Conservation (phyloP, 1,140 invertebrate genomes). For the Drosophila kepulauana region DNA sequence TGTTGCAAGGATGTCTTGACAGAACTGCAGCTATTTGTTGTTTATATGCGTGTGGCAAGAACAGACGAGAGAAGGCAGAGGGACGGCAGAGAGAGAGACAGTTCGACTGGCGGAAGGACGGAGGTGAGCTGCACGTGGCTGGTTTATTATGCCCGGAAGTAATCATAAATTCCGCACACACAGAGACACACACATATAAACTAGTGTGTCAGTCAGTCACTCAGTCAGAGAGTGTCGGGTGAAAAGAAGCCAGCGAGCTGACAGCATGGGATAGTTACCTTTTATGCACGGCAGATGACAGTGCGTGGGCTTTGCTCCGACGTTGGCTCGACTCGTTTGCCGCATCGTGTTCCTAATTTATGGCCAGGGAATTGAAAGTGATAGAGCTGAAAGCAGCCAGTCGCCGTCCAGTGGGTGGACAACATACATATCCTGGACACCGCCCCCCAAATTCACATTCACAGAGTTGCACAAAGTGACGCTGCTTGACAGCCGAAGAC, state of each 20-base stretch:
- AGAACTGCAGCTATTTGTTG: slow-evolving; percentile 71
- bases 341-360: slow-evolving; percentile 77
- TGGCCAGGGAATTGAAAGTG: slow-evolving; percentile 81
- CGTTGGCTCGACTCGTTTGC: slow-evolving; percentile 2
- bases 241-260: slow-evolving; percentile 31
- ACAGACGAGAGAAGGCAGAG: slow-evolving; percentile 19
- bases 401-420: slow-evolving; percentile 38
- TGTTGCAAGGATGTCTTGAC: slow-evolving; percentile 53
- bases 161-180: slow-evolving; percentile 78
- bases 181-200: slow-evolving; percentile 40
- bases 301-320: slow-evolving; percentile 14
- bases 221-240: slow-evolving; percentile 6
- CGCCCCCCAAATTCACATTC: background rate
- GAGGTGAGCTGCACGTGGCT: slow-evolving; percentile 61
- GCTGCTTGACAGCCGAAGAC: slow-evolving; percentile 78
- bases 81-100: background rate
- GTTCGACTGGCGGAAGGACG: slow-evolving; percentile 2
- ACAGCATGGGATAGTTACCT: slow-evolving; percentile 60
- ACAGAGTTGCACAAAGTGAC: slow-evolving; percentile 47
- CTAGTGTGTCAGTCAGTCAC: slow-evolving; percentile 43
- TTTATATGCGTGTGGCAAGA: slow-evolving; percentile 67
- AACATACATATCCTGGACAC: slow-evolving; percentile 39
- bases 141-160: slow-evolving; percentile 78
- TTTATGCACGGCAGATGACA: slow-evolving; percentile 37
- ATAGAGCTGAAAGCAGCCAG: slow-evolving; percentile 78